A percentile compares a stretch with the other conserved stretches of the same genome.
Evolutionary conservation across 2,797 vertebrate genomes (phyloP).

Genomic region (Uromys caudimaculatus): DNA sequence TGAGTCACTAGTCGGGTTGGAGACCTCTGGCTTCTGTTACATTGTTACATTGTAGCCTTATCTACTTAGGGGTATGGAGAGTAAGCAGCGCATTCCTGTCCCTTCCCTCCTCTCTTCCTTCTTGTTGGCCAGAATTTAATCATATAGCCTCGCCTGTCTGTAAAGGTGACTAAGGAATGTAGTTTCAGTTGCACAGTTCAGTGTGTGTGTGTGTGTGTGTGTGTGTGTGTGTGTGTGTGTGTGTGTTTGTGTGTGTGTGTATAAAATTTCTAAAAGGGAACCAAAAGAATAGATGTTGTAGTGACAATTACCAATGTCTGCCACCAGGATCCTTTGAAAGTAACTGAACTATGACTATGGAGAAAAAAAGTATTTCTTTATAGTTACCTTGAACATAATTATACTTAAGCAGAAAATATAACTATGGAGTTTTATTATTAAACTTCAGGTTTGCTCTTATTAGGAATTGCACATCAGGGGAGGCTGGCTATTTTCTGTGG

Average conservation of each 20-base stretch:
- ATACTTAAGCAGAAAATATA: background rate
- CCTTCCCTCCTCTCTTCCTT: background rate
- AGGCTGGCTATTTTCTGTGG: background rate
- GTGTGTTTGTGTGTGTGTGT: too few relatives aligned
- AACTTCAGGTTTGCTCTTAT: background rate
- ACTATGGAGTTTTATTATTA: background rate
- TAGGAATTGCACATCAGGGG: background rate
- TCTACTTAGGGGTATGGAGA: background rate
- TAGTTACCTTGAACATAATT: background rate
- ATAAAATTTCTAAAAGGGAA: slow-evolving; percentile 25
- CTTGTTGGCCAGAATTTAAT: background rate
- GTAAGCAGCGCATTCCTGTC: background rate
- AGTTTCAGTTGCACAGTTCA: background rate
- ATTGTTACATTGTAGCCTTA: background rate
- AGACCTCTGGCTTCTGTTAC: background rate
- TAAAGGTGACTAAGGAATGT: background rate
- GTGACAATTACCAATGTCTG: background rate
- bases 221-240: too few relatives aligned
- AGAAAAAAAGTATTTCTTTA: slow-evolving; percentile 2
- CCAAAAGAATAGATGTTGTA: background rate
- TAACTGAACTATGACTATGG: slow-evolving; percentile 11
- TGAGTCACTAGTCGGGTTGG: background rate
- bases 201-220: too few relatives aligned
- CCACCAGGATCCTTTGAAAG: slow-evolving; percentile 31
- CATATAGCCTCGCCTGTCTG: background rate